A percentile compares a stretch with the other conserved stretches of the same genome.
Conservation (phyloP, 2,113 vertebrate species). For the Hyperopisus bebe region DNA sequence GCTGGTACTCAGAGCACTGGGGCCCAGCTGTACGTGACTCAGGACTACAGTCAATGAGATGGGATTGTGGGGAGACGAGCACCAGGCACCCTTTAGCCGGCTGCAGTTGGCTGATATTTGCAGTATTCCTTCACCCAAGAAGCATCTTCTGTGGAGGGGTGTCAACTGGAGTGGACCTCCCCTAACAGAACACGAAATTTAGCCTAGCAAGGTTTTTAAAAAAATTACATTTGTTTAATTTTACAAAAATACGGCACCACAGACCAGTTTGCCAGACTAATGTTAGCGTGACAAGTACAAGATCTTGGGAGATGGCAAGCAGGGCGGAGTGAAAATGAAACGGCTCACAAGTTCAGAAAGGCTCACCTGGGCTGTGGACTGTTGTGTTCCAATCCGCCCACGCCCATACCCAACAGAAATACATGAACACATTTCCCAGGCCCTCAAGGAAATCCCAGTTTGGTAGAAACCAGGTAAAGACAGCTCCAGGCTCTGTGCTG, state of each 20-base stretch:
- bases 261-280: not conserved
- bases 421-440: not conserved
- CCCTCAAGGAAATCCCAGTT: not conserved
- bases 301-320: not conserved
- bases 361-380: not conserved
- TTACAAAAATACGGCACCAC: not conserved
- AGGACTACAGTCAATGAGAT: not conserved
- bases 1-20: not conserved
- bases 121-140: not conserved
- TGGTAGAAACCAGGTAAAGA: not conserved
- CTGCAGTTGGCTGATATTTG: not conserved
- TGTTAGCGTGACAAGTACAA: not conserved
- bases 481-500: not conserved
- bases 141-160: not conserved
- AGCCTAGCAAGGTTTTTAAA: not conserved
- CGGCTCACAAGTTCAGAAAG: not conserved
- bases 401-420: not conserved
- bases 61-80: not conserved
- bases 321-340: not conserved
- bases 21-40: not conserved
- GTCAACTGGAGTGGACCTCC: not conserved
- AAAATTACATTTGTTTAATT: not conserved
- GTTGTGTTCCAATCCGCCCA: not conserved
- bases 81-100: not conserved
- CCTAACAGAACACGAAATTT: not conserved